Evolutionary conservation across 2,113 vertebrate genomes (phyloP), one percentile per base, ranked within the genome.

Genomic region (Pica pica): DNA sequence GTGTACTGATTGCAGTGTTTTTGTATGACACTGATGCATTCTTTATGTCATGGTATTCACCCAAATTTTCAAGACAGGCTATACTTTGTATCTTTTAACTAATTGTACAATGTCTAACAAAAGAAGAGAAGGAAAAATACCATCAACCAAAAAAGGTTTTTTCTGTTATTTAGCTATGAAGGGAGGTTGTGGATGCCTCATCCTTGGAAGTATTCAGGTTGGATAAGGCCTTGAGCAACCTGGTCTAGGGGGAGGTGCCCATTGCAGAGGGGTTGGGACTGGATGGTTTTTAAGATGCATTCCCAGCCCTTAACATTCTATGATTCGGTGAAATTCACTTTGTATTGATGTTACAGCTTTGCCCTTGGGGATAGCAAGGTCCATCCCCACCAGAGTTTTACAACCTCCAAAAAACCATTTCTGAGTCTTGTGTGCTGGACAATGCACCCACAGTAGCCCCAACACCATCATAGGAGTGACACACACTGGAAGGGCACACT

Each of bases 361-460:
- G 26, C 33, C 33, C 21, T 28, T 61, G 35, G 13, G 30, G 8
- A 19, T 21, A 56, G 28, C 6, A 8, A 71, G 26, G 28, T 67
- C 41, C 33, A 50, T 13, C 11, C 13, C 33, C 16, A 35, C 26
- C 26, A 26, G 22, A 35, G 71, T 55, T 75, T 76, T 65, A 35
- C 47, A 35, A 14, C 20, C 47, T 74, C 26, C 19, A 41, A 6
- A n/a, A 24, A 50, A 41, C 9, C n/a, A 10, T 69, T 70, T 59
- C 44, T 30, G 22, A 49, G 41, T 35, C 17, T 74, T 79, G n/a
- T 47, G 50, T 22, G n/a, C 27, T 41, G 30, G 24, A 41, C 9
- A 10, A 2, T 14, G 42, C 30, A 23, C 16, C 30, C 10, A 16
- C 0, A 0, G 53, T 50, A 71, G 16, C 6, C 16, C 28, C 27